These are phyloP conservation scores for Gorsachius goisagi DNA, from an alignment of 2,113 vertebrate genomes.

Conservation along the genomic window DNA sequence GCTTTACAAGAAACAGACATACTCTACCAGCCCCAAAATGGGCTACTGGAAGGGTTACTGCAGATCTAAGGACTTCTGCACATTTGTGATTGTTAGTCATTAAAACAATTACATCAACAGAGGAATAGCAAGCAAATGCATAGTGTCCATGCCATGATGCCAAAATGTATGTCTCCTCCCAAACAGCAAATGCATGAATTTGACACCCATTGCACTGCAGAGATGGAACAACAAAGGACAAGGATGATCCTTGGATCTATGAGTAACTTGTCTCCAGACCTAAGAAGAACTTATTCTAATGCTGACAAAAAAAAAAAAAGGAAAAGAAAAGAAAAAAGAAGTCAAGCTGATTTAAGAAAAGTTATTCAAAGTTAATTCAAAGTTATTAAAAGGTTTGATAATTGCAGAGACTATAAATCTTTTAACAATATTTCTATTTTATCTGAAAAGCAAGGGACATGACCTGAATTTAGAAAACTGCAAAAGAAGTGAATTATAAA, in stretches of 20 bases:
- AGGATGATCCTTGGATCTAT: background rate
- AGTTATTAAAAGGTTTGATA: slow-evolving; percentile 18
- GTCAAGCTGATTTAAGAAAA: background rate
- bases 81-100: background rate
- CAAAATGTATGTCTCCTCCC: background rate
- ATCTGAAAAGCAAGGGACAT: slow-evolving; percentile 17
- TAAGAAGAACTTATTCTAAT: background rate
- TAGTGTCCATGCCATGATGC: background rate
- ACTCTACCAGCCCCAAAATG: background rate
- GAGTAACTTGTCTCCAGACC: background rate
- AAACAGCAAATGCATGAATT: background rate
- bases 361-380: slow-evolving; percentile 17
- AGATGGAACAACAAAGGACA: background rate
- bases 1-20: background rate
- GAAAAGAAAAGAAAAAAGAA: background rate
- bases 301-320: background rate
- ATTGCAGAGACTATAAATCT: slow-evolving; percentile 23
- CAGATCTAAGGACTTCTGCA: background rate
- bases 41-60: background rate
- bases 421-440: slow-evolving; percentile 35
- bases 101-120: background rate
- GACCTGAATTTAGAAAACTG: slow-evolving; percentile 29
- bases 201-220: background rate
- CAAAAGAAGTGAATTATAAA: background rate
- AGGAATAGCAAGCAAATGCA: background rate